phyloP scores from a whole-genome alignment of 2,797 vertebrate genomes.

The Heteromormyrus szaboi region DNA sequence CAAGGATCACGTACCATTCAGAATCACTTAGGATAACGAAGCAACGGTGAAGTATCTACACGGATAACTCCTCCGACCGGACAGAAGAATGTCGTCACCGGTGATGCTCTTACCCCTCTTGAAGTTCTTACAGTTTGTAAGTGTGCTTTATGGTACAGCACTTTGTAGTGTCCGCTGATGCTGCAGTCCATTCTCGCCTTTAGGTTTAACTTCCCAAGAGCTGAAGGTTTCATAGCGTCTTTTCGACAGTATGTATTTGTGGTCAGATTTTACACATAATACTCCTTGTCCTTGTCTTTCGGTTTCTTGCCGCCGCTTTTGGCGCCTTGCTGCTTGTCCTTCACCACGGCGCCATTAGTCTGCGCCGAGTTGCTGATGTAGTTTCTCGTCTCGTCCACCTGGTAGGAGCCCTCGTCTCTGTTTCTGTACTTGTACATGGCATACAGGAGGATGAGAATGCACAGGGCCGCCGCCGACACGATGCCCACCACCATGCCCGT shows the following conservation, averaged over 20 bases:
- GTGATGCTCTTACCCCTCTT: constrained; percentile 38
- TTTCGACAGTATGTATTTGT: constrained; percentile 23
- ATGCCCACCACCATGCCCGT: constrained; percentile 89
- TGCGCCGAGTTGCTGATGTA: constrained; percentile 90
- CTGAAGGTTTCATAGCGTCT: constrained; percentile 44
- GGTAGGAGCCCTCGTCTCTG: constrained; percentile 86
- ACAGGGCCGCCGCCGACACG: constrained; percentile 81
- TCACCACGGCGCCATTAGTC: constrained; percentile 79
- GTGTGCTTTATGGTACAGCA: constrained; percentile 68
- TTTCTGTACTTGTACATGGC: constrained; percentile 94
- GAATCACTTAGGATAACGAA: constrained; percentile 72
- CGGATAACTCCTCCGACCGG: constrained; percentile 49
- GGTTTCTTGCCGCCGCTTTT: constrained; percentile 91
- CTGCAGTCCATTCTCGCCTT: constrained; percentile 51
- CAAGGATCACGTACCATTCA: constrained; percentile 70
- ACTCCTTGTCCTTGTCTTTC: constrained; percentile 98
- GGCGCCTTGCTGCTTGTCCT: constrained; percentile 77
- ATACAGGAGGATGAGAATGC: constrained; percentile 87
- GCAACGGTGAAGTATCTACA: constrained; percentile 75
- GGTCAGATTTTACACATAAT: constrained; percentile 85
- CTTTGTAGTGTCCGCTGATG: constrained; percentile 70
- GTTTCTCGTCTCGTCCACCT: constrained; percentile 84
- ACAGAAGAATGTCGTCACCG: constrained; percentile 31
- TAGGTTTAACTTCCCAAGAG: constrained; percentile 66
- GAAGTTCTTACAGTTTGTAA: constrained; percentile 51